phyloP scores from a whole-genome alignment of 1,140 invertebrate species.

The Argopecten irradians region DNA sequence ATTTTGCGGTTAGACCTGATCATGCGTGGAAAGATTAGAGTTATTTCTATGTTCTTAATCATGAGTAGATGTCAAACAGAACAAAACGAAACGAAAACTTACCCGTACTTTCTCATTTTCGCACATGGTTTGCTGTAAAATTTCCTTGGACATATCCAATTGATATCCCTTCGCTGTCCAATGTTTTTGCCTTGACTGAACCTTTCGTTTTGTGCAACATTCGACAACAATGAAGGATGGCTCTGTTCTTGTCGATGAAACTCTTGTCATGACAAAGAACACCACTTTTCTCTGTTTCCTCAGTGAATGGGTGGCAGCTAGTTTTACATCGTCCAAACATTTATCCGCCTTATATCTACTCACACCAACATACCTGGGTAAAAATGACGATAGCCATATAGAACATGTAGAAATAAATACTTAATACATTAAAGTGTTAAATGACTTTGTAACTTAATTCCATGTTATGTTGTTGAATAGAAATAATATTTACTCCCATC shows the following conservation, averaged over 20 bases:
- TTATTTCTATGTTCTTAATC: no score
- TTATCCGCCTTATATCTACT: background rate
- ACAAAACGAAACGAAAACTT: no score
- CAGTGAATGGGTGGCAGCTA: background rate
- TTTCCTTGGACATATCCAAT: background rate
- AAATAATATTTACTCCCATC: no score
- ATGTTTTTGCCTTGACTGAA: background rate
- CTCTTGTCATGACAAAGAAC: background rate
- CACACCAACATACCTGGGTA: background rate
- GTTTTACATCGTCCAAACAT: background rate
- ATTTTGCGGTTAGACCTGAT: no score
- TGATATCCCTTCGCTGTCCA: background rate
- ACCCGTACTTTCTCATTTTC: background rate
- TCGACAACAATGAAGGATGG: background rate
- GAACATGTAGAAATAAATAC: no score
- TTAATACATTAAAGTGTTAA: no score
- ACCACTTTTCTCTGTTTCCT: background rate
- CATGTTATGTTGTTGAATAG: no score
- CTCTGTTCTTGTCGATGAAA: background rate
- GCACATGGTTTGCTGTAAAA: background rate
- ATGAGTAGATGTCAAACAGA: no score
- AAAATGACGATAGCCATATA: no score
- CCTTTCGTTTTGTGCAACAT: background rate
- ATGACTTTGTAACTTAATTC: no score
- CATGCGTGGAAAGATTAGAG: no score